Conservation (phyloP, 2,888 invertebrate genomes). For the Amitus sp. region DNA sequence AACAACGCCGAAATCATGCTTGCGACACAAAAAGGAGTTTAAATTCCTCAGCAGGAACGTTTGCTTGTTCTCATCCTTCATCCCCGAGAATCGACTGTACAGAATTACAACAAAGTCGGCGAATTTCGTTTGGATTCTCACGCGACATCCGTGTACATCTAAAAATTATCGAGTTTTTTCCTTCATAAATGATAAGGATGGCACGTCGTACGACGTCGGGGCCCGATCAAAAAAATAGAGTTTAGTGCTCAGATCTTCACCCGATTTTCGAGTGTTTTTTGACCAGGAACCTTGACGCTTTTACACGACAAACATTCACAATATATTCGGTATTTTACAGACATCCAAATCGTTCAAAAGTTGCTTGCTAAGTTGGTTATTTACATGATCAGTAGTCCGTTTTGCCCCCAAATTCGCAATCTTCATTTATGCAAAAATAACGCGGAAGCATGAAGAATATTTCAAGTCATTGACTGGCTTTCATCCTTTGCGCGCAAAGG, state of each 20-base stretch:
- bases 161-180: neutral
- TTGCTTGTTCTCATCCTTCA: no score
- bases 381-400: conserved; percentile 5
- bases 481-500: conserved; percentile 3
- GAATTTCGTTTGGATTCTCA: neutral
- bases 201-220: conserved; percentile 6
- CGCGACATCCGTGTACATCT: conserved; percentile 9
- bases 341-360: conserved; percentile 5
- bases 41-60: no score
- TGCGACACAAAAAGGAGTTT: no score
- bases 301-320: conserved; percentile 1
- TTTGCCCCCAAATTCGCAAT: conserved; percentile 24
- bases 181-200: conserved; percentile 4
- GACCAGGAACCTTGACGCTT: conserved; percentile 1
- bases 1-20: no score
- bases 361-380: conserved; percentile 5
- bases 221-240: no score
- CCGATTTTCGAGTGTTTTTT: no score
- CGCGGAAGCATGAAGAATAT: conserved; percentile 44
- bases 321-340: conserved; percentile 7
- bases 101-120: conserved; percentile 5
- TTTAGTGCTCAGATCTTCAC: no score
- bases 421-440: conserved; percentile 18
- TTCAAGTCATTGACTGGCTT: conserved; percentile 29
- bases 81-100: conserved; percentile 5